Evolutionary conservation across 30 jellyfish, hydroid and myxozoan genomes (phyloP), one percentile per base, ranked within the genome.

Genomic region (Cassiopea andromeda): DNA sequence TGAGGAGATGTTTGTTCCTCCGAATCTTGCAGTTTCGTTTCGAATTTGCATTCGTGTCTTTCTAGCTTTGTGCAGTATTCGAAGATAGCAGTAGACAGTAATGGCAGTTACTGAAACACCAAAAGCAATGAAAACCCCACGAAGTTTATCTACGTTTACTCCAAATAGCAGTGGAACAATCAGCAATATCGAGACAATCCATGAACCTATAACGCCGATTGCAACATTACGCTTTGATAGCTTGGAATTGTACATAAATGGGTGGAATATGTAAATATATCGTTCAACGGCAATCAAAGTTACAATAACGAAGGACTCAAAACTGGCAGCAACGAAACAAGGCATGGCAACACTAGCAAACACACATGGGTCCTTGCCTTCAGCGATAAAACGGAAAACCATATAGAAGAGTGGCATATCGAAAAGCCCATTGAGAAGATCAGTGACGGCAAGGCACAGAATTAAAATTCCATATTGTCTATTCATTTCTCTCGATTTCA

Each of bases 391-490:
- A 64, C 77, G 77, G 16, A 44, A 85, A 8, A 50, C 15, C 43
- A 75, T 78, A 43, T 10, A 59, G 54, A 60, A 27, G 1, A 69
- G 44, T 5, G 90, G 90, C 82, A 82, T 61, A 60, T 14, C 19
- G 1, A 76, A 15, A 8, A 73, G 19, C 19, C 93, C 93, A 38
- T 76, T 54, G 6, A 85, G 82, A 10, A 58, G 48, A 85, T 85
- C 93, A 19, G 93, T 74, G 0, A 85, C 9, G n/a, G 85, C 93
- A 47, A 84, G 60, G 48, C 71, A 71, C 2, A 84, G 76, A 16
- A 84, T 72, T 69, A 84, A 48, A 47, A 57, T 57, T 44, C 60
- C 44, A 69, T 75, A 85, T 46, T 87, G 93, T 82, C 60, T 85
- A 5, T 18, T 59, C n/a, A 73, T 67, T 16, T 85, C 82, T 72